A percentile compares a stretch with the other conserved stretches of the same genome.
phyloP scores from a whole-genome alignment of 2,888 invertebrate genomes.

The Agrilus mali region DNA sequence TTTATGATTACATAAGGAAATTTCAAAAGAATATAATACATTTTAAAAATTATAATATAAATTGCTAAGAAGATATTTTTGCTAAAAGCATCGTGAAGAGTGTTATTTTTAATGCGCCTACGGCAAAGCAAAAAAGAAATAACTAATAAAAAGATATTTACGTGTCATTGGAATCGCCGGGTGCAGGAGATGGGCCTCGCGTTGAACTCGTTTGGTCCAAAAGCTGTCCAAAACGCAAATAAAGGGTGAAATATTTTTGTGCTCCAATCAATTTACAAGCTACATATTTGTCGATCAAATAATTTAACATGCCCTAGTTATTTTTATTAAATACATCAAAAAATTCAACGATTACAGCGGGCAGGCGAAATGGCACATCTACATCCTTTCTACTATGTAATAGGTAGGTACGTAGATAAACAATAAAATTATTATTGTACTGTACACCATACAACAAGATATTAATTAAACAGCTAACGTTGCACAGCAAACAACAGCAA shows the following conservation, averaged over 20 bases:
- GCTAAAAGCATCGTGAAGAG: neutral
- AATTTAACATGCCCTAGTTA: too few relatives aligned
- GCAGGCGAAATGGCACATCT: too few relatives aligned
- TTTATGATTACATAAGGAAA: too few relatives aligned
- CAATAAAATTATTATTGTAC: constrained; percentile 4
- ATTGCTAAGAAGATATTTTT: too few relatives aligned
- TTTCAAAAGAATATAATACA: too few relatives aligned
- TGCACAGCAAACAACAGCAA: neutral
- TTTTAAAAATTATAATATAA: too few relatives aligned
- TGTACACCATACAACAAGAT: constrained; percentile 4
- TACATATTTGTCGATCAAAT: neutral
- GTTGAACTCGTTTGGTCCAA: constrained; percentile 50
- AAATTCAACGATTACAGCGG: too few relatives aligned
- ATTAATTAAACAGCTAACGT: too few relatives aligned
- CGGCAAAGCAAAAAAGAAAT: constrained; percentile 18
- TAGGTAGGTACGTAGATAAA: neutral
- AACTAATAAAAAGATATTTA: constrained; percentile 41
- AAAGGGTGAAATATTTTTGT: constrained; percentile 32
- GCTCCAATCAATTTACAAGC: constrained; percentile 13
- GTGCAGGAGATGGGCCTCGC: constrained; percentile 40
- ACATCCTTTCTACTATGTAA: too few relatives aligned
- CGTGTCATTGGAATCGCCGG: constrained; percentile 44
- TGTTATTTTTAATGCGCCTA: neutral
- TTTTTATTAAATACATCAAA: too few relatives aligned
- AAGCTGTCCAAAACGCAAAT: constrained; percentile 54